A percentile compares a stretch with the other conserved stretches of the same genome.
phyloP scores from a whole-genome alignment of 1,140 invertebrate species.

The Zaprionus camerounensis region DNA sequence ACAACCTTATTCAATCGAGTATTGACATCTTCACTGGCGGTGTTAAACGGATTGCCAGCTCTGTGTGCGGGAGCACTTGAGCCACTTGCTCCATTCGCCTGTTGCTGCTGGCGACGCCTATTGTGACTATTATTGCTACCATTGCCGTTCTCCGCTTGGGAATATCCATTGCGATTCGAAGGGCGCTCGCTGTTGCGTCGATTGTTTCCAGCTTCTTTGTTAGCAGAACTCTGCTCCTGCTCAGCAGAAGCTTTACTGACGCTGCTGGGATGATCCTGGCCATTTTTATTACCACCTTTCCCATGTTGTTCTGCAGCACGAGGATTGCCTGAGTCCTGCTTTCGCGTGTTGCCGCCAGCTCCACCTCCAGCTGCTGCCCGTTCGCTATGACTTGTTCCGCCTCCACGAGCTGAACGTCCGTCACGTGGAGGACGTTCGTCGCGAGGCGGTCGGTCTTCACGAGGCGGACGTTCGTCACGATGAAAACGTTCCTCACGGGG shows the following conservation, averaged over 20 bases:
- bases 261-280: conserved; percentile 24
- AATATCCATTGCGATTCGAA: conserved; percentile 47
- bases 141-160: conserved; percentile 57
- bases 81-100: conserved; percentile 16
- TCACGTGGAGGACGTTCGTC: not conserved
- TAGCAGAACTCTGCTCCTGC: conserved; percentile 30
- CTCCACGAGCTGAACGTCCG: not conserved
- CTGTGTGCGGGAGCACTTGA: conserved; percentile 3
- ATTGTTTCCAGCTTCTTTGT: conserved; percentile 42
- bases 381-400: not conserved
- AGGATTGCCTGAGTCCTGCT: conserved; percentile 13
- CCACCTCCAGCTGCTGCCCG: not conserved
- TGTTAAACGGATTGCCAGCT: conserved; percentile 11
- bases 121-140: conserved; percentile 12
- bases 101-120: conserved; percentile 51
- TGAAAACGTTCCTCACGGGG: conserved; percentile 19
- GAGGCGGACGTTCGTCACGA: not conserved
- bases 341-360: conserved; percentile 29
- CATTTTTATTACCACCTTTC: conserved; percentile 49
- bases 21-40: conserved; percentile 50
- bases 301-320: conserved; percentile 12
- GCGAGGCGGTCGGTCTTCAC: not conserved
- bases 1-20: conserved; percentile 65
- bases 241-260: conserved; percentile 35
- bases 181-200: conserved; percentile 43